Conservation (phyloP, 1,140 invertebrate species). For the Micrasema longulum region DNA sequence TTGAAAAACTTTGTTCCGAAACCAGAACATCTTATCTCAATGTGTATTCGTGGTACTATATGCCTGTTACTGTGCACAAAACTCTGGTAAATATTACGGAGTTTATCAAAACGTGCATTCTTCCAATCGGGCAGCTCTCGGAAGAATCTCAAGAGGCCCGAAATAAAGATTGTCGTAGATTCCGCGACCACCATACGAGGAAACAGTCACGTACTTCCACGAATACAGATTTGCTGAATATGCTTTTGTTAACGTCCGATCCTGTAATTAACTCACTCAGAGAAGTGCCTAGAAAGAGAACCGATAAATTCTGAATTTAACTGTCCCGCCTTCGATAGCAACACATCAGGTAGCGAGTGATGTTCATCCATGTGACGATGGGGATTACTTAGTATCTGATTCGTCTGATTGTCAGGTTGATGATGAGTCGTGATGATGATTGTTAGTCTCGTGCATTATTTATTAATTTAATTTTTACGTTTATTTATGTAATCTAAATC, state of each 20-base stretch:
- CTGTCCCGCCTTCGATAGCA: not conserved
- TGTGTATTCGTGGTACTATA: conserved; percentile 35
- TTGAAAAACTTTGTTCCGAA: conserved; percentile 16
- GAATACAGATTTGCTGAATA: conserved; percentile 23
- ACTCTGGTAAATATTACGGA: conserved; percentile 37
- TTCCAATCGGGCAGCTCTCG: conserved; percentile 58
- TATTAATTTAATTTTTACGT: not conserved
- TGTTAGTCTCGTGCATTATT: not conserved
- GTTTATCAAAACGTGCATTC: conserved; percentile 30
- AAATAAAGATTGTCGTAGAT: conserved; percentile 57
- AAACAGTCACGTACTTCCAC: conserved; percentile 44
- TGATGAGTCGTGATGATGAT: conserved; percentile 1
- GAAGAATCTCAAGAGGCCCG: conserved; percentile 58
- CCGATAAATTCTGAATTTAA: conserved; percentile 7
- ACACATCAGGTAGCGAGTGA: not conserved
- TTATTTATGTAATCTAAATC: not conserved
- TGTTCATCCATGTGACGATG: conserved; percentile 8
- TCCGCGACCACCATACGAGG: conserved; percentile 52
- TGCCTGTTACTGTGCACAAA: conserved; percentile 39
- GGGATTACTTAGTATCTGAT: conserved; percentile 1
- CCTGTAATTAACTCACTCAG: conserved; percentile 1
- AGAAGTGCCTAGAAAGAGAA: conserved; percentile 5
- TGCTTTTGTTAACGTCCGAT: conserved; percentile 5
- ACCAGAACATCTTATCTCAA: conserved; percentile 31
- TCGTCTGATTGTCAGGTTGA: not conserved